Conservation (phyloP, 2,797 vertebrate species). For the Gobionotothen gibberifrons region DNA sequence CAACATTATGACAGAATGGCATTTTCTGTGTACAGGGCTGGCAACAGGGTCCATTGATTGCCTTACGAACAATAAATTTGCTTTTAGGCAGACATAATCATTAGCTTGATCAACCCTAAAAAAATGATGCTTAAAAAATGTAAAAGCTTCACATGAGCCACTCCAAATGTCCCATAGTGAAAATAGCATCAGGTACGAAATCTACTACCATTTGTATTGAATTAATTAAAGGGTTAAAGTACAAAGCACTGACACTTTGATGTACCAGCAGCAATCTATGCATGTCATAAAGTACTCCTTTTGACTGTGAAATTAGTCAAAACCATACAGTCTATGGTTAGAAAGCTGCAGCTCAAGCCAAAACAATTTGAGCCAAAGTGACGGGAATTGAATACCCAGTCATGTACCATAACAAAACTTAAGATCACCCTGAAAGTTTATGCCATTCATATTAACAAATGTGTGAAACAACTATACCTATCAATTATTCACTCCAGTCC, state of each 20-base stretch:
- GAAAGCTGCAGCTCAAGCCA: not conserved
- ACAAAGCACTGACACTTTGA: not conserved
- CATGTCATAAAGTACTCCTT: not conserved
- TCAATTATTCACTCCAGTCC: slow-evolving; percentile 14
- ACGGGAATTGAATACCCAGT: not conserved
- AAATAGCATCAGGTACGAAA: not conserved
- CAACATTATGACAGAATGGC: not conserved
- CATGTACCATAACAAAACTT: slow-evolving; percentile 5
- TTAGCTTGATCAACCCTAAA: too few species aligned
- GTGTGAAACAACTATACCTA: slow-evolving; percentile 26
- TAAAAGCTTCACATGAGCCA: not conserved
- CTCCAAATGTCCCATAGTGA: not conserved
- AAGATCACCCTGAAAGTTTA: not conserved
- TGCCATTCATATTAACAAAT: slow-evolving; percentile 4
- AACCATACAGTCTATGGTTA: not conserved
- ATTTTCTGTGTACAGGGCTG: not conserved
- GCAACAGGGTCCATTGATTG: not conserved
- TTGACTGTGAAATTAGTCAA: not conserved
- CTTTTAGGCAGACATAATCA: slow-evolving; percentile 12
- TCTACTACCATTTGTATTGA: not conserved
- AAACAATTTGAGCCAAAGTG: slow-evolving; percentile 2
- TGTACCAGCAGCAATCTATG: slow-evolving; percentile 1
- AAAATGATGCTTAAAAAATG: not conserved
- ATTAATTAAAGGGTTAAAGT: slow-evolving; percentile 7
- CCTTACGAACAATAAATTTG: not conserved